Evolutionary conservation across 2,797 vertebrate genomes (phyloP).

Genomic region (Spinibarbus caldwelli): DNA sequence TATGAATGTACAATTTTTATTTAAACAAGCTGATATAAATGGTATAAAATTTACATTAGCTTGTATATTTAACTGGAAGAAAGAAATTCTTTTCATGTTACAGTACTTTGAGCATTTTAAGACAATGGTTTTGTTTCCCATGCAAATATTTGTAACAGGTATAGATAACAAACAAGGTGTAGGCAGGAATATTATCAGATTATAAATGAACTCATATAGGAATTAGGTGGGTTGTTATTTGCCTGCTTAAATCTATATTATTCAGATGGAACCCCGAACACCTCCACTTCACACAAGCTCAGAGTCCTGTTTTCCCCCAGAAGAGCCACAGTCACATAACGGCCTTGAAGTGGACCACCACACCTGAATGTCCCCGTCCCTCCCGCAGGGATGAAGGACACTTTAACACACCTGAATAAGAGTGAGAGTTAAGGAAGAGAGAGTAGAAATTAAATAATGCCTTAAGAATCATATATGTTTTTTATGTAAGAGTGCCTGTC

Average conservation of each 20-base stretch:
- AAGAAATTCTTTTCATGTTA: neutral
- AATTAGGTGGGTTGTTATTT: neutral
- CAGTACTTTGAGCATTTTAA: neutral
- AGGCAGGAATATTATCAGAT: neutral
- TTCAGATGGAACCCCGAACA: neutral
- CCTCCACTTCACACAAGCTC: conserved; percentile 38
- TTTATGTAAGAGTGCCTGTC: neutral
- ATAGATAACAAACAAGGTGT: neutral
- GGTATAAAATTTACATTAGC: neutral
- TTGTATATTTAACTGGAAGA: neutral
- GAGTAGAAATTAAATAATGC: neutral
- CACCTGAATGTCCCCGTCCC: neutral
- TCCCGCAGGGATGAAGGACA: conserved; percentile 34
- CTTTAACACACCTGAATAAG: conserved; percentile 12
- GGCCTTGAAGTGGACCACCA: neutral
- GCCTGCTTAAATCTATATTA: neutral
- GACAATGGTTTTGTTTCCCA: neutral
- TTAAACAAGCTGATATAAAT: neutral
- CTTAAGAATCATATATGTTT: neutral
- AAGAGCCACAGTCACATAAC: conserved; percentile 25
- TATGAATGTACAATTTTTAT: neutral
- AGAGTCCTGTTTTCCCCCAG: conserved; percentile 13
- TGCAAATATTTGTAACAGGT: neutral
- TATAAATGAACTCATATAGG: neutral
- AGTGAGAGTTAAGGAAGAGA: too few relatives aligned